Evolutionary conservation across 2,888 invertebrate genomes (phyloP).

Genomic region (Branchipolynoe longqiensis): DNA sequence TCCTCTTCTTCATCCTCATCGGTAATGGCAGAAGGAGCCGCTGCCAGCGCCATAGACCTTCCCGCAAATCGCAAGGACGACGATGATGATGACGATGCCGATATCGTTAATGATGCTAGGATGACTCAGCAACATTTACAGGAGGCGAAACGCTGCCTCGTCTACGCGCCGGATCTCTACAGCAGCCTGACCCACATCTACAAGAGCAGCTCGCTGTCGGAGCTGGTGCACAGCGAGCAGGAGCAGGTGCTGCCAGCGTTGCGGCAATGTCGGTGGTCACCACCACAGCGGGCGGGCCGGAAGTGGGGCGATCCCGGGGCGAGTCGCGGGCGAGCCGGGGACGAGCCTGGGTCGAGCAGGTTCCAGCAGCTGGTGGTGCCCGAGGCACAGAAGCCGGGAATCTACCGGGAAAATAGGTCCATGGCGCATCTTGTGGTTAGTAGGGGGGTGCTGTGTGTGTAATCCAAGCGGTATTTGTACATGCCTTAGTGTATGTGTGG

Average conservation of each 20-base stretch:
- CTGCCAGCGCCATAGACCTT: too few relatives aligned
- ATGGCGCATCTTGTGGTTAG: slow-evolving; percentile 19
- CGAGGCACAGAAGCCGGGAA: neutral
- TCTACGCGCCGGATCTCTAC: slow-evolving; percentile 31
- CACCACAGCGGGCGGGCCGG: neutral
- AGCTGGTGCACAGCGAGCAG: neutral
- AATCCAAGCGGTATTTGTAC: too few relatives aligned
- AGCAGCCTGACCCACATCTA: slow-evolving; percentile 30
- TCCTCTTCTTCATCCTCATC: neutral
- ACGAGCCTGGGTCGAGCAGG: neutral
- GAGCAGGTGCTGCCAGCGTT: slow-evolving; percentile 32
- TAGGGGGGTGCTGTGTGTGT: too few relatives aligned
- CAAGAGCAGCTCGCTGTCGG: slow-evolving; percentile 14
- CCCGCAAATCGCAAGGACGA: too few relatives aligned
- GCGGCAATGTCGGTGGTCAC: slow-evolving; percentile 3
- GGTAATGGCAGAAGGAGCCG: too few relatives aligned
- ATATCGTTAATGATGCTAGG: too few relatives aligned
- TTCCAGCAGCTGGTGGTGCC: slow-evolving; percentile 6
- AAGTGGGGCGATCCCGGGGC: neutral
- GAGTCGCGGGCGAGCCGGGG: neutral
- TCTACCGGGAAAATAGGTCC: slow-evolving; percentile 7
- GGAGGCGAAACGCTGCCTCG: neutral
- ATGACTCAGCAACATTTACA: too few relatives aligned
- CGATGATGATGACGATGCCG: too few relatives aligned
- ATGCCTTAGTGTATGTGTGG: too few relatives aligned